Evolutionary conservation across 2,113 vertebrate species (phyloP).

Genomic region (Ramphastos sulfuratus): DNA sequence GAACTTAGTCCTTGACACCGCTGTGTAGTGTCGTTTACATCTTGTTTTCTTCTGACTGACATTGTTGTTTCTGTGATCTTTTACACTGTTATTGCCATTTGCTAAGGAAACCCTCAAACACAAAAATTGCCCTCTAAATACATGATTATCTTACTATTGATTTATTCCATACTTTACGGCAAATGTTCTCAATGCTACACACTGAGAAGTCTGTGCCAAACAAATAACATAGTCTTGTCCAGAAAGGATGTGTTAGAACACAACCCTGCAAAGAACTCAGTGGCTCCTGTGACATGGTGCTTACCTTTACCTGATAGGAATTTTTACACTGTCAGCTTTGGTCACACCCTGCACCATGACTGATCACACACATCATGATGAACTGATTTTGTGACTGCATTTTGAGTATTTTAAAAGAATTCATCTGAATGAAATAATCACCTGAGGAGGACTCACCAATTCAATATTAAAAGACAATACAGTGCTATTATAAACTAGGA

Average conservation of each 20-base stretch:
- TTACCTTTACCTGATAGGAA: neutral
- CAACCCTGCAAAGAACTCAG: neutral
- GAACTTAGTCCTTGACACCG: neutral
- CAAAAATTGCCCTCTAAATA: conserved; percentile 39
- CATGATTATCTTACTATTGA: conserved; percentile 53
- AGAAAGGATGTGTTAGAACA: neutral
- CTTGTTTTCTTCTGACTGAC: neutral
- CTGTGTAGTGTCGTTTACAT: neutral
- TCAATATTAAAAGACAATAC: neutral
- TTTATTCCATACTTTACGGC: conserved; percentile 31
- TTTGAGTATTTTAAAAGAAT: too few species aligned
- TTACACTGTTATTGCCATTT: conserved; percentile 14
- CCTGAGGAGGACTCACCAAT: neutral
- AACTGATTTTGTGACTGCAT: neutral
- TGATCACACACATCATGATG: neutral
- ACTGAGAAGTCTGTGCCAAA: neutral
- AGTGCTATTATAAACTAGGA: neutral
- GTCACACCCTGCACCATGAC: neutral
- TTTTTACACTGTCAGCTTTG: neutral
- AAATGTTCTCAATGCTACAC: neutral
- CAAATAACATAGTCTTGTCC: neutral
- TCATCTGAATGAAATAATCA: neutral
- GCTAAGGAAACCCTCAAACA: conserved; percentile 25
- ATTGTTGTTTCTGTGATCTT: neutral
- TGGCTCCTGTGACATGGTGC: neutral